Percentiles rank a stretch among this genome's conserved stretches.
phyloP scores from a whole-genome alignment of 2,113 vertebrate species.

The Pseudolaguvia tuberculata region DNA sequence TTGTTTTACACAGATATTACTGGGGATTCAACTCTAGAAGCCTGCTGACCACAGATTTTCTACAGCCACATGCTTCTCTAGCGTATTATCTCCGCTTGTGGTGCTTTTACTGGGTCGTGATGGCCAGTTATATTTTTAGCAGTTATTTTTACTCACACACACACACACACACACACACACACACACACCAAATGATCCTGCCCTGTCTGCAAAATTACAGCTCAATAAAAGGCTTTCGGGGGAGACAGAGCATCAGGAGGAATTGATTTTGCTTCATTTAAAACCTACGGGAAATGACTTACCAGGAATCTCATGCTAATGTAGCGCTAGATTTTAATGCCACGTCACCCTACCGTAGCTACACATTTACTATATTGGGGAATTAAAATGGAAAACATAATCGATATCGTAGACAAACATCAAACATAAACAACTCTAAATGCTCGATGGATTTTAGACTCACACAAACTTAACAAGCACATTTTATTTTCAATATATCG shows the following conservation, averaged over 20 bases:
- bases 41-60: constrained; percentile 11
- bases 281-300: constrained; percentile 28
- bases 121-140: constrained; percentile 31
- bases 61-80: background rate
- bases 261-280: constrained; percentile 42
- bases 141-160: constrained; percentile 3
- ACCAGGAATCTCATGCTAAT: constrained; percentile 23
- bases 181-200: background rate
- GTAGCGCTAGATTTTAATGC: constrained; percentile 23
- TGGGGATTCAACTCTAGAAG: background rate
- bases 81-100: background rate
- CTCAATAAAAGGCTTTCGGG: constrained; percentile 24
- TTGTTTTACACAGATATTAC: background rate
- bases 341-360: background rate
- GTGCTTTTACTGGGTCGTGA: background rate
- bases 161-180: background rate
- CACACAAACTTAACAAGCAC: no score
- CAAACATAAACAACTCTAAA: background rate
- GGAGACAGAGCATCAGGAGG: constrained; percentile 16
- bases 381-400: background rate
- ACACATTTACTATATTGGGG: constrained; percentile 8
- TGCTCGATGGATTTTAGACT: no score
- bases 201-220: constrained; percentile 14
- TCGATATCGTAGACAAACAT: background rate
- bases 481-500: no score